Base-by-base conservation (phyloP, 2,888 invertebrate genomes). In the Automeris io region DNA sequence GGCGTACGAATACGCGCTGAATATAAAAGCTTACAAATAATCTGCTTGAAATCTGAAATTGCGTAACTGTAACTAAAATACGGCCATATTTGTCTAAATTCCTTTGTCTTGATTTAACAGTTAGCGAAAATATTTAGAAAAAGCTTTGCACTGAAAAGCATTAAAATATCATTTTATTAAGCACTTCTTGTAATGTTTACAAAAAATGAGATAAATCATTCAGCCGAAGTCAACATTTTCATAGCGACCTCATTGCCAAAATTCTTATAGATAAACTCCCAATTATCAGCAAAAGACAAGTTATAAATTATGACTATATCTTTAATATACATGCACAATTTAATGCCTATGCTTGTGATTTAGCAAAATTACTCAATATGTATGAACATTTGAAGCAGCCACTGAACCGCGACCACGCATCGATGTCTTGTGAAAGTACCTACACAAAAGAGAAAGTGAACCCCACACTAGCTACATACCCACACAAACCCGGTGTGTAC, bases 401-500 rank as follows among this genome's bases (percentile, higher is more conserved):
- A 70, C 55, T 77, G 80, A 83, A 79, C 81, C 82, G 70, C 65
- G 62, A 70, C 75, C 73, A 73, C 78, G 75, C 76, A 65, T 70
- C 60, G 53, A 50, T 52, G 70, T 64, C 73, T 83, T 81, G 86
- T 85, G 86, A 86, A 86, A 86, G 86, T 86, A 78, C n/a, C n/a
- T n/a, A n/a, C 76, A 67, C 58, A 59, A 69, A 81, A 83, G 83
- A 86, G 86, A 86, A 86, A 86, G 86, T 86, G 77, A 82, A 75
- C 52, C 75, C 63, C 78, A 77, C 55, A 70, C 71, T 72, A 76
- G 54, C 60, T 61, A 57, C 61, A 66, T 65, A 65, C 64, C 54
- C 65, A 68, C 60, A 60, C 61, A 66, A 61, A 66, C 62, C 47
- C 56, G 64, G 72, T 67, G 70, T 71, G 76, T 78, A 72, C 67